Evolutionary conservation across 2,797 vertebrate genomes (phyloP).

Genomic region (Ptychobarbus kaznakovi): DNA sequence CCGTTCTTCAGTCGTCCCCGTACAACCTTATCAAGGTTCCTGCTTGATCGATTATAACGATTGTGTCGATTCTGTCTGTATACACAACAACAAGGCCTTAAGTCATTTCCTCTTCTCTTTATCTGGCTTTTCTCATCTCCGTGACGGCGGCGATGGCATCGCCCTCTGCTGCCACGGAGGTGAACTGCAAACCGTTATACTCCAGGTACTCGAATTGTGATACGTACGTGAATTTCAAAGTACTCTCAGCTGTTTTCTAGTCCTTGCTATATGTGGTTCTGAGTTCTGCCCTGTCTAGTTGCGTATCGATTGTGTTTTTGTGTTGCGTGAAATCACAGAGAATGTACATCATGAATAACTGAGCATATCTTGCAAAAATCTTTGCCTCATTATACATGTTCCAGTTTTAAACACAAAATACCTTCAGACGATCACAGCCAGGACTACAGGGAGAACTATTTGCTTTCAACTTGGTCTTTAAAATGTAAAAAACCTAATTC

Average conservation of each 20-base stretch:
- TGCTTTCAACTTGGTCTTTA: conserved; percentile 38
- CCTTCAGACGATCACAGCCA: conserved; percentile 19
- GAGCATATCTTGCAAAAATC: conserved; percentile 51
- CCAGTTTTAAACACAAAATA: conserved; percentile 4
- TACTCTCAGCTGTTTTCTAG: conserved; percentile 48
- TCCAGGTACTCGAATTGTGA: conserved; percentile 46
- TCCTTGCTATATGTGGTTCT: conserved; percentile 55
- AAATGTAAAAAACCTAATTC: conserved; percentile 8
- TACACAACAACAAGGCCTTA: conserved; percentile 57
- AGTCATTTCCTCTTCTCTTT: conserved; percentile 45
- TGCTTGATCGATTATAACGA: conserved; percentile 45
- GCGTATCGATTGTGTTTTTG: conserved; percentile 63
- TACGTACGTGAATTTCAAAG: conserved; percentile 40
- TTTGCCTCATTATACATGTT: conserved; percentile 24
- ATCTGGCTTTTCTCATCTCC: conserved; percentile 26
- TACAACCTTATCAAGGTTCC: conserved; percentile 34
- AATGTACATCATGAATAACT: conserved; percentile 57
- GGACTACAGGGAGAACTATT: conserved; percentile 26
- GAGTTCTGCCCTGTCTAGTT: conserved; percentile 60
- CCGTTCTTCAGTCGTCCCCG: conserved; percentile 26
- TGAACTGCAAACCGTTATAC: conserved; percentile 42
- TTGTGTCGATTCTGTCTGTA: conserved; percentile 50
- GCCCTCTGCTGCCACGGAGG: conserved; percentile 30
- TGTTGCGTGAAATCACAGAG: conserved; percentile 58
- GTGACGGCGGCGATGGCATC: conserved; percentile 29